These are phyloP conservation scores for Cataglyphis cursor DNA, from an alignment of 2,888 invertebrate species.

Conservation along the genomic window DNA sequence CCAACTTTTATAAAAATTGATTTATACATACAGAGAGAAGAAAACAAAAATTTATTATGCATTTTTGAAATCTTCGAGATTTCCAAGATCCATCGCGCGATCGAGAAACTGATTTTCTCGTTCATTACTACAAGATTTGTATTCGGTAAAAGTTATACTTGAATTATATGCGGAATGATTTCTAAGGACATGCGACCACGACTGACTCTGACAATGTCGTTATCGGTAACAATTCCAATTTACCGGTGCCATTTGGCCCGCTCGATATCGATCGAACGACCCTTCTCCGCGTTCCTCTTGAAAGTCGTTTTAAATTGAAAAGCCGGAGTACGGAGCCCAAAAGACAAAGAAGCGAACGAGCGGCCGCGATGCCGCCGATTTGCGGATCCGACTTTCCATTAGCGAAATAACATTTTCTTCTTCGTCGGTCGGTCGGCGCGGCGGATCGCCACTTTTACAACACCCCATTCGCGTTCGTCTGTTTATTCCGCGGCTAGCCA, in stretches of 20 bases:
- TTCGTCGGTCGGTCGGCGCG: constrained; percentile 27
- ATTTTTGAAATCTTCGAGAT: too few species aligned
- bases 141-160: constrained; percentile 42
- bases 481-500: background rate
- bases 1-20: background rate
- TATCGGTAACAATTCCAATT: constrained; percentile 71
- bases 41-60: background rate
- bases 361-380: constrained; percentile 63
- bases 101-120: constrained; percentile 7
- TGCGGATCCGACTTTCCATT: constrained; percentile 70
- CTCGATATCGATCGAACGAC: constrained; percentile 64
- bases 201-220: constrained; percentile 55
- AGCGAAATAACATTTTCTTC: constrained; percentile 68
- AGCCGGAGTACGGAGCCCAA: constrained; percentile 61
- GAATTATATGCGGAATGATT: constrained; percentile 48
- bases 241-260: constrained; percentile 56
- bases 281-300: background rate
- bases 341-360: constrained; percentile 64
- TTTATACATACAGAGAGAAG: background rate
- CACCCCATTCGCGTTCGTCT: background rate
- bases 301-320: constrained; percentile 65
- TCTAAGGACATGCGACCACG: constrained; percentile 34
- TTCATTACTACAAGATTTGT: constrained; percentile 18
- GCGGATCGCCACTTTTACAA: constrained; percentile 44
- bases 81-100: background rate